Percentiles rank a stretch among this genome's conserved stretches.
Evolutionary conservation across 2,888 invertebrate genomes (phyloP).

Genomic region (Eulithis testata): DNA sequence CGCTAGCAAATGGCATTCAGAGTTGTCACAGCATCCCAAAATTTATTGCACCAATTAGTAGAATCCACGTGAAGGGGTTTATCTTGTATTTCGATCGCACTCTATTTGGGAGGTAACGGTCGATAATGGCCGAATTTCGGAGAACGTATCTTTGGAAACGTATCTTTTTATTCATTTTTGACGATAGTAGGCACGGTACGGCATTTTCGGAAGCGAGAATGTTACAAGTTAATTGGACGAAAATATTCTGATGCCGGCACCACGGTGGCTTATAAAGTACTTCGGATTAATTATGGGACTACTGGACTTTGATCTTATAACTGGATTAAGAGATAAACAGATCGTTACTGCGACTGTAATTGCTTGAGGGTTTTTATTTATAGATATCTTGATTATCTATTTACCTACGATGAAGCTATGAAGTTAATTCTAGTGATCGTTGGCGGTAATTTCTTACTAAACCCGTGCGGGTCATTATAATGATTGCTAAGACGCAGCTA

Average conservation of each 20-base stretch:
- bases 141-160: conserved; percentile 65
- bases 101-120: conserved; percentile 83
- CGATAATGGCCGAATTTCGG: conserved; percentile 79
- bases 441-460: conserved; percentile 28
- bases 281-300: conserved; percentile 74
- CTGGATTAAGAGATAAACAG: conserved; percentile 57
- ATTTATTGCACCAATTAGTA: conserved; percentile 84
- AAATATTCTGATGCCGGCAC: conserved; percentile 71
- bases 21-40: conserved; percentile 70
- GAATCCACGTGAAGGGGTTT: conserved; percentile 76
- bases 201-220: conserved; percentile 81
- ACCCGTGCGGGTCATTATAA: conserved; percentile 15
- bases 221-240: conserved; percentile 82
- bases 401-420: conserved; percentile 31
- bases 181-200: conserved; percentile 26
- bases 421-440: conserved; percentile 33
- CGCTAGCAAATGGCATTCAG: conserved; percentile 61
- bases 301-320: conserved; percentile 59
- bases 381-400: conserved; percentile 40
- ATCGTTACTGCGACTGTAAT: conserved; percentile 47
- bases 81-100: conserved; percentile 71
- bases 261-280: conserved; percentile 64
- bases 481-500: conserved; percentile 18
- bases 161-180: conserved; percentile 57
- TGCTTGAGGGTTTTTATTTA: conserved; percentile 44